Evolutionary conservation across 2,797 vertebrate genomes (phyloP), one percentile per base, ranked within the genome.

Genomic region (Acanthopagrus latus): DNA sequence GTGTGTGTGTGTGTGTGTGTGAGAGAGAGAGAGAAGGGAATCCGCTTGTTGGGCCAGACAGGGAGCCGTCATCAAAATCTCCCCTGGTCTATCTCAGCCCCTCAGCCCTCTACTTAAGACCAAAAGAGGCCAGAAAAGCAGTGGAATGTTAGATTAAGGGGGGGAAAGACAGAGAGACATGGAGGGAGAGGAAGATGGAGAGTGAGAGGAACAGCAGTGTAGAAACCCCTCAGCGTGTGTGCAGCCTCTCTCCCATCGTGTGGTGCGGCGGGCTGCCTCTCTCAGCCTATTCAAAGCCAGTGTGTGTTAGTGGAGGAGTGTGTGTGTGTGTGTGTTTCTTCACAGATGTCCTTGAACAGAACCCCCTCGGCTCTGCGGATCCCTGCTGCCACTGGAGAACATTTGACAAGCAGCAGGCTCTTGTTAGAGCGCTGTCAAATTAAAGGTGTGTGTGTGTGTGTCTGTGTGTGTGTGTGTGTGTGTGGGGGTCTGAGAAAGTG

Each of bases 381-480:
- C 92, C 94, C 92, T 90, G 93, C 92, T 93, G 92, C 92, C 90
- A 91, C 92, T 83, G 88, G 89, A 89, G 88, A 93, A 94, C 91
- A 93, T 94, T 95, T 95, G 95, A 95, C 95, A 95, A 95, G 95
- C 94, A 93, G 90, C 91, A 84, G 93, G 94, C 92, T 94, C 92
- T 94, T 95, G 94, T 95, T 95, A 95, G 94, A 95, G 94, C 92
- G 88, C 94, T 93, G 95, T 95, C 94, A 95, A 95, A 96, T 95
- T 95, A 95, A 93, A 95, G 91, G 93, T 91, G 90, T 90, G 88
- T 74, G 66, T 68, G 73, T 76, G 66, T 76, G 70, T 46, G 43
- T 63, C 6, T 17, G 67, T 62, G 44, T 41, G 66, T 41, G 51
- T 67, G 78, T 66, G n/a, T n/a, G 44, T 41, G 66, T 41, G 51